Evolutionary conservation across 2,888 invertebrate species (phyloP), one percentile per base, ranked within the genome.

Genomic region (Galerucella pusilla): DNA sequence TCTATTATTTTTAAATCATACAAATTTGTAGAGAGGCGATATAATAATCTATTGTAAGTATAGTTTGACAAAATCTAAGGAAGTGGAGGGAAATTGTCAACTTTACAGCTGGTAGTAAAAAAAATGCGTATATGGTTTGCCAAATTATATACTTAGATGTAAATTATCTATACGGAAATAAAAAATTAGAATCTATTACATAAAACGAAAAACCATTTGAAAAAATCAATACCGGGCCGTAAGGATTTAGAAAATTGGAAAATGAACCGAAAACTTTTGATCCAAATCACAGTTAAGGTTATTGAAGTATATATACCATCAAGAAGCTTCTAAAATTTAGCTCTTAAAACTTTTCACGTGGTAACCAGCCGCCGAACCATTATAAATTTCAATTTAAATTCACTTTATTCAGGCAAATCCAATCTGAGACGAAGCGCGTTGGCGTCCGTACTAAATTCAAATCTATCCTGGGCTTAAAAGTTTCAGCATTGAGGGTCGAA

Each of bases 371-470:
- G 60, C 66, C 72, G 71, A 68, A 67, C 64, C 71, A 73, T 76
- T 76, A 76, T 76, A 73, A 76, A 76, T 76, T 73, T 73, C 73
- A 76, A 73, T 76, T 59, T 73, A 76, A 76, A 76, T 76, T 76
- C 76, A 71, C 70, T 72, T 76, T 73, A 76, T 76, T 76, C 46
- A 73, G 20, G 73, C 68, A 76, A 76, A 76, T 73, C 67, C 76
- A 63, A 76, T 76, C 59, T 70, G n/a, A 68, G 66, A 66, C 73
- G 66, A 28, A 45, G 67, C 16, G 61, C 69, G 20, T 25, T 25
- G 16, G 60, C 63, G 42, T 65, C 57, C 14, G 57, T 49, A 71
- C 73, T 76, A 68, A 54, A 71, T 76, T 73, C 35, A 71, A 73
- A 76, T 76, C 64, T 68, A 16, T 61, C 67, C 42, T 60, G 66